These are phyloP conservation scores for Calephelis virginiensis DNA, from an alignment of 1,140 invertebrate species.

Conservation along the genomic window DNA sequence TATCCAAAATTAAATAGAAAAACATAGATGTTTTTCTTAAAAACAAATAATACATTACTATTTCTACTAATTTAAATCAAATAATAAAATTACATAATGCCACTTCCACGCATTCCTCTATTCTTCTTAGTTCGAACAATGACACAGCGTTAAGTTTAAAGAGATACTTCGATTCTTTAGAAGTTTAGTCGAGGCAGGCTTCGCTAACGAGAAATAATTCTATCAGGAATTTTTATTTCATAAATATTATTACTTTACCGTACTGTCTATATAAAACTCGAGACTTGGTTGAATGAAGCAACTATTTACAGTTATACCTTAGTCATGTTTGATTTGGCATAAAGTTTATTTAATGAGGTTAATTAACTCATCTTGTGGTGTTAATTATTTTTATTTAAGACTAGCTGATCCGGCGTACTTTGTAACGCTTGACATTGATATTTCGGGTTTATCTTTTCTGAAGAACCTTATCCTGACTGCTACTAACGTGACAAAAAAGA, in stretches of 20 bases:
- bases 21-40: too few species aligned
- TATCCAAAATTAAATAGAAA: too few species aligned
- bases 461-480: too few species aligned
- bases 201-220: slow-evolving; percentile 70
- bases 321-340: neutral
- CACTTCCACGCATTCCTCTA: slow-evolving; percentile 11
- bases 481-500: too few species aligned
- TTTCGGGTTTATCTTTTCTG: too few species aligned
- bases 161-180: slow-evolving; percentile 72
- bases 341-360: too few species aligned
- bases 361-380: too few species aligned
- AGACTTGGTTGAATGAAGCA: neutral
- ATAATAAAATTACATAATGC: too few species aligned
- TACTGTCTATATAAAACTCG: slow-evolving; percentile 20
- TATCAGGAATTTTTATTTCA: slow-evolving; percentile 56
- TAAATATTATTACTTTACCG: slow-evolving; percentile 48
- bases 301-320: neutral
- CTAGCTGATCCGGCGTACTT: too few species aligned
- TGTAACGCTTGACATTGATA: too few species aligned
- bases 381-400: neutral
- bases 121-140: slow-evolving; percentile 48
- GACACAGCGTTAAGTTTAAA: slow-evolving; percentile 67
- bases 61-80: too few species aligned
- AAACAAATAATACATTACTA: too few species aligned
- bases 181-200: slow-evolving; percentile 55